Evolutionary conservation across 2,888 invertebrate genomes (phyloP).

Genomic region (Palloptera scutellata): DNA sequence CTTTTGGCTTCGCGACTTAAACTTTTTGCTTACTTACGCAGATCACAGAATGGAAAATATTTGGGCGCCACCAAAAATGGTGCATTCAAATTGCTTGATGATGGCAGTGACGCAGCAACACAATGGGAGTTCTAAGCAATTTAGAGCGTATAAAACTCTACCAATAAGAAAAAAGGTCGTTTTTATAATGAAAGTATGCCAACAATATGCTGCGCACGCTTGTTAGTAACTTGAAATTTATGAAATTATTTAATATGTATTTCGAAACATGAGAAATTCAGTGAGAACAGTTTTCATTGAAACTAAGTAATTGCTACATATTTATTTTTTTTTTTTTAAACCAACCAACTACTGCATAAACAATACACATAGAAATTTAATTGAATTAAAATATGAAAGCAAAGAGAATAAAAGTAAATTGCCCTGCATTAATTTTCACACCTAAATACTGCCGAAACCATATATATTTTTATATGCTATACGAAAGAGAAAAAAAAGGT

Average conservation of each 20-base stretch:
- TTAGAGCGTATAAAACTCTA: slow-evolving; percentile 2
- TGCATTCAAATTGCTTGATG: slow-evolving; percentile 82
- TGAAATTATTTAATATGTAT: no score
- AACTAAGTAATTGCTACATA: no score
- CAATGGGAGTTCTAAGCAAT: slow-evolving; percentile 88
- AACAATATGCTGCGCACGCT: no score
- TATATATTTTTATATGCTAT: slow-evolving; percentile 12
- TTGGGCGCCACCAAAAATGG: slow-evolving; percentile 92
- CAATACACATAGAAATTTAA: no score
- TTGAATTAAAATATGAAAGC: not conserved
- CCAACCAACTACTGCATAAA: no score
- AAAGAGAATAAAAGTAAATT: not conserved
- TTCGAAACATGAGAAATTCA: no score
- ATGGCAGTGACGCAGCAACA: slow-evolving; percentile 81
- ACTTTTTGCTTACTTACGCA: slow-evolving; percentile 31
- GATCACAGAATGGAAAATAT: slow-evolving; percentile 73
- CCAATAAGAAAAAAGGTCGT: no score
- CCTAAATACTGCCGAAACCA: not conserved
- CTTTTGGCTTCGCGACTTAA: not conserved
- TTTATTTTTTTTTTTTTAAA: no score
- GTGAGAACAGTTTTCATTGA: no score
- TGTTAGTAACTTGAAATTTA: no score
- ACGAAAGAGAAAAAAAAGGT: slow-evolving; percentile 1
- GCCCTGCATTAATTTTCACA: no score
- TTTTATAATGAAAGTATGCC: no score